Evolutionary conservation across 1,140 invertebrate species (phyloP), one percentile per base, ranked within the genome.

Genomic region (Hycleus cichorii): DNA sequence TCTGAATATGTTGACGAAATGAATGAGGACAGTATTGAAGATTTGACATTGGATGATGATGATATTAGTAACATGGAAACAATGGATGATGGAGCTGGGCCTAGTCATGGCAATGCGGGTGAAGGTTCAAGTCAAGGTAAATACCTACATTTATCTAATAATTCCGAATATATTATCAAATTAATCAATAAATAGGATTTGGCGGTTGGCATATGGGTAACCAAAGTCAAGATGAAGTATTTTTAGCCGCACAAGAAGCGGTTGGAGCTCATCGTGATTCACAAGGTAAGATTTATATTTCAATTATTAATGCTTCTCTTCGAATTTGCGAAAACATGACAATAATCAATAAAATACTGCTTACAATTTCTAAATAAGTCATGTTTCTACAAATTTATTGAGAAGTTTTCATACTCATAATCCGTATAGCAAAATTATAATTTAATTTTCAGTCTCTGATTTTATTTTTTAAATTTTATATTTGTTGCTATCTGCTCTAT

Each of bases 41-140:
- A 90, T 74, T 80, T 90, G 73, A 89, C 87, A 60, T 75, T 90
- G 57, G 88, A 90, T 71, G 88, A 90, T 66, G 88, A 90, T 70
- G 82, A 82, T 62, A 76, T 85, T 52, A 81, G 78, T 69, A 82
- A 84, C 70, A 79, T 81, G 75, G 82, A 84, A 74, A 75, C 78
- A 57, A 77, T 80, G 68, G 79, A 80, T 68, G 77, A 79, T 66
- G 78, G 80, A 65, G 76, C 79, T 60, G 79, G 80, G 67, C 78
- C 80, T 62, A 80, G 79, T 72, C 79, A 81, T 67, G 80, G 78
- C 68, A 70, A 71, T 60, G 62, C 65, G 49, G 77, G 76, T 56
- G 79, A 80, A 75, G 82, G 77, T 72, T 80, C 78, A 70, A 78
- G 76, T 75, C 77, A 80, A 79, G 77, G 78, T 79, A 62, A 32